Evolutionary conservation across 2,888 invertebrate species (phyloP).

Genomic region (Ophonus ardosiacus): DNA sequence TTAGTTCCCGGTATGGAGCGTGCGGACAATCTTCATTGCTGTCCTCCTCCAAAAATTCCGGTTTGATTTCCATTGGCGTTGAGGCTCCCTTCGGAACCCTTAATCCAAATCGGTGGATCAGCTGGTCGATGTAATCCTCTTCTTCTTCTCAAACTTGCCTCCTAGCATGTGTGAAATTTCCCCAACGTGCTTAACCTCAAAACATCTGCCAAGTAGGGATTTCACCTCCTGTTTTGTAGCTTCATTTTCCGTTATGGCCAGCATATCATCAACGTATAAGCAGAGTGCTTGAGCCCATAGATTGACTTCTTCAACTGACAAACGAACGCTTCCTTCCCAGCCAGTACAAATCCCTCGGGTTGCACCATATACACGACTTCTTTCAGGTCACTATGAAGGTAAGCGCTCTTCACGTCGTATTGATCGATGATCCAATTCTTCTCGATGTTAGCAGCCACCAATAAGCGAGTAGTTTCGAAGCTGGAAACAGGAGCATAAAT

Average conservation of each 20-base stretch:
- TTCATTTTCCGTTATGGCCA: slow-evolving; percentile 15
- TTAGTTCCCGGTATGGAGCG: slow-evolving; percentile 34
- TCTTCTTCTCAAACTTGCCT: slow-evolving; percentile 1
- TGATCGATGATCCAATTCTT: slow-evolving; percentile 51
- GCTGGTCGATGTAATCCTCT: slow-evolving; percentile 9
- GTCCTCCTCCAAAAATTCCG: slow-evolving; percentile 29
- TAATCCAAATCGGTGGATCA: slow-evolving; percentile 24
- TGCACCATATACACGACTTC: slow-evolving; percentile 46
- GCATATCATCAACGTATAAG: slow-evolving; percentile 37
- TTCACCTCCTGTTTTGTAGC: slow-evolving; percentile 20
- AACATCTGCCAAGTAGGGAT: slow-evolving; percentile 12
- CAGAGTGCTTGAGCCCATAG: slow-evolving; percentile 37
- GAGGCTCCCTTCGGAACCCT: slow-evolving; percentile 12
- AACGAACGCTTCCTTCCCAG: slow-evolving; percentile 29
- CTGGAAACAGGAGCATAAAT: slow-evolving; percentile 34
- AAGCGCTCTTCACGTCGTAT: slow-evolving; percentile 50
- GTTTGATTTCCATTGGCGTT: slow-evolving; percentile 31
- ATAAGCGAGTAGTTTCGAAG: slow-evolving; percentile 46
- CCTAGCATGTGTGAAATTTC: slow-evolving; percentile 38
- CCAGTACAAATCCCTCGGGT: slow-evolving; percentile 13
- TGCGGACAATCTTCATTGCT: slow-evolving; percentile 35
- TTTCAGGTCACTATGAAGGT: slow-evolving; percentile 38
- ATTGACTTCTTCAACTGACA: slow-evolving; percentile 49
- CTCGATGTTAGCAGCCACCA: slow-evolving; percentile 31
- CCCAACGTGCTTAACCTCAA: slow-evolving; percentile 37